Conservation (phyloP, 2,113 vertebrate species). For the Forbesichthys papilliferus region DNA sequence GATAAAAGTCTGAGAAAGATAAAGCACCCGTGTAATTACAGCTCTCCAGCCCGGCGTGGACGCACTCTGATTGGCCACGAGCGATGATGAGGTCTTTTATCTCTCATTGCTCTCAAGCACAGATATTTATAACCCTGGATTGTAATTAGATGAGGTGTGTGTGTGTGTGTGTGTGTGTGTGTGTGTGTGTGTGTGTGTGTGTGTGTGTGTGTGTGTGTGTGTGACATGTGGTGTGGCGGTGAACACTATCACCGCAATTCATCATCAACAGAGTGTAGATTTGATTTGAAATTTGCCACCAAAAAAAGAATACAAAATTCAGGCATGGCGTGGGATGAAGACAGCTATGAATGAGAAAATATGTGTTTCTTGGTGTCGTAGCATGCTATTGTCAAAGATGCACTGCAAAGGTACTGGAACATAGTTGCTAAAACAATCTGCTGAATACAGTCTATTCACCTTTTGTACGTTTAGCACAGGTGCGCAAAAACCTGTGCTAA, state of each 20-base stretch:
- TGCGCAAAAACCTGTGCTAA: no score
- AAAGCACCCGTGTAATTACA: conserved; percentile 56
- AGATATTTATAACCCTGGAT: conserved; percentile 60
- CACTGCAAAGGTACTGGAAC: background rate
- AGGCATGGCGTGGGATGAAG: conserved; percentile 15
- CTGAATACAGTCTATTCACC: no score
- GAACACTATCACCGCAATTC: conserved; percentile 30
- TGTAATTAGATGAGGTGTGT: conserved; percentile 48
- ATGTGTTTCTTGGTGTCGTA: conserved; percentile 9
- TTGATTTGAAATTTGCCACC: conserved; percentile 60
- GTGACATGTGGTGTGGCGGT: no score
- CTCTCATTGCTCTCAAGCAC: conserved; percentile 47
- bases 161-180: no score
- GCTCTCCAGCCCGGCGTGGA: conserved; percentile 23
- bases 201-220: no score
- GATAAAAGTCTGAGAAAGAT: conserved; percentile 54
- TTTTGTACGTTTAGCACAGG: no score
- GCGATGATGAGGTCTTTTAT: conserved; percentile 13
- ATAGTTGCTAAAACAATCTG: no score
- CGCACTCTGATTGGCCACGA: conserved; percentile 37
- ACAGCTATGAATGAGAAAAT: conserved; percentile 39
- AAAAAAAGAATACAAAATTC: conserved; percentile 3
- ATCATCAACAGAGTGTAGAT: conserved; percentile 48
- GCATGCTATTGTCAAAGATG: conserved; percentile 9
- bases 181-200: no score